Base-by-base conservation (phyloP, 2,888 invertebrate genomes). In the Agrilus mali region DNA sequence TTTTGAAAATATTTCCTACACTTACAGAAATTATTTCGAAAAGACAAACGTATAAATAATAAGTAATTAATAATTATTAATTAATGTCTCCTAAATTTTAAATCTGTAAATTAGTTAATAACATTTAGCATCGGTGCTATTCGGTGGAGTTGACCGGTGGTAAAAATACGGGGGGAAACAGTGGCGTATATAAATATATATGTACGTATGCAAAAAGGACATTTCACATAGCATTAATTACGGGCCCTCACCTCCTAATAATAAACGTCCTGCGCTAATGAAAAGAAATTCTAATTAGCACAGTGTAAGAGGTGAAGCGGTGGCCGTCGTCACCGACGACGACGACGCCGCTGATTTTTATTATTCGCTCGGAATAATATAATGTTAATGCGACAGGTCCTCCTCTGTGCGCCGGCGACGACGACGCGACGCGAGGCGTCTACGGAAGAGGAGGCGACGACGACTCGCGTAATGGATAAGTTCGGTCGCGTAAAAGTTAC, bases 211-310 rank as follows among this genome's bases (percentile, higher is more conserved):
- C 20, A 10, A 10, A 27, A 10, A 27, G 27, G 27, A 10, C 41
- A 45, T 43, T 43, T 43, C 39, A 45, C 47, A 45, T 48, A 53
- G 53, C 53, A 55, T 55, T 54, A 55, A 55, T 55, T 55, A 54
- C 50, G 51, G 50, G 50, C 52, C 51, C 50, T 53, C 53, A 54
- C 53, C 55, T 53, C 52, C 53, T 54, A 54, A 55, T 27, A 27
- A 27, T 55, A 54, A 55, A 54, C 53, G 53, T 53, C 54, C 52
- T 50, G 45, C 51, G 47, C 49, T 55, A 55, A 55, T 55, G 55
- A 55, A 55, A 55, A 55, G 54, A 55, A 55, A 55, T 55, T 55
- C 55, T 55, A 55, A 55, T 55, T 55, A 55, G 54, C 27, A 27
- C 27, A 27, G 27, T 27, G 27, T 27, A 27, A 27, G 27, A 48